Evolutionary conservation across 30 jellyfish, hydroid and myxozoan genomes (phyloP).

Genomic region (Pseudorhiza aurosa): DNA sequence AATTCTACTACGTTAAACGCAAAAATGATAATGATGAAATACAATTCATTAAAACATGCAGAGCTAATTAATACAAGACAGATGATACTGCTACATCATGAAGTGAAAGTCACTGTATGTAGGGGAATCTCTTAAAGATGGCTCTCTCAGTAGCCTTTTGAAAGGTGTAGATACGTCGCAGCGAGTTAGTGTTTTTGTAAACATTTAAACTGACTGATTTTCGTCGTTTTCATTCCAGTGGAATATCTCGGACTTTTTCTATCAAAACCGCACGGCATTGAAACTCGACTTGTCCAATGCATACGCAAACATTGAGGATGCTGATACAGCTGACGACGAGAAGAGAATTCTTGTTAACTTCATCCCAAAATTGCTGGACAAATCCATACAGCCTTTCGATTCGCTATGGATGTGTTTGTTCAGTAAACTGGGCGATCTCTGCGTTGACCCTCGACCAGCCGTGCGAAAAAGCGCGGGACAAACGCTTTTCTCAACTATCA

Average conservation of each 20-base stretch:
- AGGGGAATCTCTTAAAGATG: too few species aligned
- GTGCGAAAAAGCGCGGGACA: constrained; percentile 99
- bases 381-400: constrained; percentile 82
- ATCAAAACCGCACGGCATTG: constrained; percentile 88
- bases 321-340: constrained; percentile 40
- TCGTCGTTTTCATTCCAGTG: constrained; percentile 54
- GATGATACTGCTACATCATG: too few species aligned
- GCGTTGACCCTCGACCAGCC: constrained; percentile 99
- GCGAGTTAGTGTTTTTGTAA: too few species aligned
- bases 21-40: too few species aligned
- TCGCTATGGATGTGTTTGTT: constrained; percentile 95
- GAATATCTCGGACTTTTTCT: constrained; percentile 92
- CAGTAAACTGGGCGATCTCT: constrained; percentile 92
- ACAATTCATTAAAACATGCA: too few species aligned
- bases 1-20: too few species aligned
- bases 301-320: constrained; percentile 50
- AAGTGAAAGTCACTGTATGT: too few species aligned
- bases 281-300: constrained; percentile 73
- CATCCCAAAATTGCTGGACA: constrained; percentile 66
- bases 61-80: too few species aligned
- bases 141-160: too few species aligned
- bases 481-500: constrained; percentile 88
- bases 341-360: constrained; percentile 60
- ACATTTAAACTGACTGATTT: too few species aligned
- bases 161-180: too few species aligned